Percentiles rank a stretch among this genome's conserved stretches.
Conservation (phyloP, 1,140 invertebrate species). For the Apis dorsata region DNA sequence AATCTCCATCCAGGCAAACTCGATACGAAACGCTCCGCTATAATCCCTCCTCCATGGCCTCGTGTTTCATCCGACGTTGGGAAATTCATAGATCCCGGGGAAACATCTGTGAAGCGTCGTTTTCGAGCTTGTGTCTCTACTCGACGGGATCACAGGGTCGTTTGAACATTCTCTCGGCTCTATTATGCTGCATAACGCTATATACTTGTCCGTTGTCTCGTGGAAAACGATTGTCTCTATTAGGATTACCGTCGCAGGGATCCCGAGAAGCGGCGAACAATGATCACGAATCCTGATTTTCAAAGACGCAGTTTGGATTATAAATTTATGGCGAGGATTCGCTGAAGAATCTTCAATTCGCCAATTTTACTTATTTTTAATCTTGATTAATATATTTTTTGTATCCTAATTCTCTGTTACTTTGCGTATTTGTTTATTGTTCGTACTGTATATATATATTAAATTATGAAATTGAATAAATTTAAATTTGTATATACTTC, state of each 20-base stretch:
- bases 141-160: not conserved
- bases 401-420: too few relatives aligned
- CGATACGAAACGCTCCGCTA: not conserved
- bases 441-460: too few relatives aligned
- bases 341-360: too few relatives aligned
- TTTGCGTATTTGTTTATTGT: too few relatives aligned
- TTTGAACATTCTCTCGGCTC: not conserved
- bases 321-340: too few relatives aligned
- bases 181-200: not conserved
- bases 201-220: not conserved
- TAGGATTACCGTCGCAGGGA: not conserved
- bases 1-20: not conserved
- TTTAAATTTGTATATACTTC: too few relatives aligned
- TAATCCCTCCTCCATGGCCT: not conserved
- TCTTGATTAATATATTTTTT: too few relatives aligned
- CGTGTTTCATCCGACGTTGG: not conserved
- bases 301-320: too few relatives aligned
- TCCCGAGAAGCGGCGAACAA: too few relatives aligned
- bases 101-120: not conserved
- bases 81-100: not conserved
- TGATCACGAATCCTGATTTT: too few relatives aligned
- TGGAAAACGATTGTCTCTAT: not conserved
- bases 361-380: too few relatives aligned
- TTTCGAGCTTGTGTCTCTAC: not conserved
- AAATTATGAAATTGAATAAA: too few relatives aligned